Base-by-base conservation (phyloP, 2,797 vertebrate genomes). In the Onychomys arenicola region DNA sequence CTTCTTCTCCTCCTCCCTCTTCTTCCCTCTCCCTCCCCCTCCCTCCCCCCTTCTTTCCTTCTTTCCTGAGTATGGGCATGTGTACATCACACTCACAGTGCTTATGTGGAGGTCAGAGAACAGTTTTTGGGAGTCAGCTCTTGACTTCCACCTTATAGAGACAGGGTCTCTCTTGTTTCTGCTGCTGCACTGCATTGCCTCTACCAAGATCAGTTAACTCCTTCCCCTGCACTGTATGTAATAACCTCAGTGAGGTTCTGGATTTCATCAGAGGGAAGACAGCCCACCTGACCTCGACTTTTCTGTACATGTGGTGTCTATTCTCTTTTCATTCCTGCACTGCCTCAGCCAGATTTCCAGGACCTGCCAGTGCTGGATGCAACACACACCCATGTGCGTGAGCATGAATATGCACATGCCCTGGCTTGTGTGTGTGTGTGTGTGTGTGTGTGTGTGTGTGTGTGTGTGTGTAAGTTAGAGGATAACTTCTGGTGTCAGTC, bases 1-100 rank as follows among this genome's bases (percentile, higher is more conserved):
- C 19, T 34, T 0, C 27, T 6, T 10, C 12, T 27, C 1, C 9
- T 27, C 6, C 10, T 1, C 14, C 34, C 6, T 4, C 5, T 4
- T 25, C 19, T 19, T 6, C 17, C 4, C 23, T 8, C 3, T n/a
- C n/a, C n/a, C n/a, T n/a, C n/a, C n/a, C 16, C 17, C 52, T 17
- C 29, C 13, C 34, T 49, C 49, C 37, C 3, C 40, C 34, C 5
- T n/a, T 49, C 29, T 8, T 29, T 40, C 23, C 2, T 55, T 49
- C 32, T 34, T 37, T 55, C 4, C 6, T 5, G 43, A 23, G 32
- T 67, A 21, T n/a, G 32, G 32, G 61, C 6, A 49, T 67, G 19
- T 67, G 29, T 16, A 52, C 61, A 67, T 49, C 63, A 49, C 5
- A 11, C 67, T 49, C 63, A 49, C 5, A 11, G 29, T n/a, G 5